Conservation (phyloP, 2,888 invertebrate genomes). For the Tinea trinotella region DNA sequence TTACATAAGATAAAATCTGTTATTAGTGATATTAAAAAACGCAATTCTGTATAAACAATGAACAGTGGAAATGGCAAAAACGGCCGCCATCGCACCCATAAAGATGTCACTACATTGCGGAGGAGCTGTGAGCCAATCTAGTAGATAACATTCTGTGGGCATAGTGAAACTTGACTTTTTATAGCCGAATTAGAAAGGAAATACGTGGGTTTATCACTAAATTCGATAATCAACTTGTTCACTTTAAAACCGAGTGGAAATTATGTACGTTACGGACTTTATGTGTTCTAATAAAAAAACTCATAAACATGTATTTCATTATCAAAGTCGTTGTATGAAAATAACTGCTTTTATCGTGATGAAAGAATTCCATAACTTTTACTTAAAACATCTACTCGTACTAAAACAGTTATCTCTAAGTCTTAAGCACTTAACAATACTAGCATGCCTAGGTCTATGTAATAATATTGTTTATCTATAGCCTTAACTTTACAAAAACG, state of each 20-base stretch:
- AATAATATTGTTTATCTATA: too few relatives aligned
- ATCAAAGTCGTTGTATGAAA: neutral
- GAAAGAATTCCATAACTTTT: neutral
- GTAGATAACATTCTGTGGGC: constrained; percentile 14
- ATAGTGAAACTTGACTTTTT: constrained; percentile 12
- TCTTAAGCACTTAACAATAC: too few relatives aligned
- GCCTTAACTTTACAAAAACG: too few relatives aligned
- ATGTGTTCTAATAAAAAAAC: constrained; percentile 2
- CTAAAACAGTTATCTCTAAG: too few relatives aligned
- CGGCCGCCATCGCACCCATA: constrained; percentile 3
- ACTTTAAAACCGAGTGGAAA: neutral
- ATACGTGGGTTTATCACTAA: constrained; percentile 12
- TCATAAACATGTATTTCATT: neutral
- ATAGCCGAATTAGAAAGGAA: constrained; percentile 14
- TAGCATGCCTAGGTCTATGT: too few relatives aligned
- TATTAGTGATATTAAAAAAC: neutral
- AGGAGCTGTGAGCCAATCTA: constrained; percentile 14
- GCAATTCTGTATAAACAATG: neutral
- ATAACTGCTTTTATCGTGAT: neutral
- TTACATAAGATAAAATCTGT: too few relatives aligned
- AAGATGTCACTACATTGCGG: constrained; percentile 11
- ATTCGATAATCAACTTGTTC: constrained; percentile 13
- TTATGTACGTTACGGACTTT: neutral
- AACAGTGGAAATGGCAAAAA: constrained; percentile 13
- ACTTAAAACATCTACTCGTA: too few relatives aligned